A percentile compares a stretch with the other conserved stretches of the same genome.
phyloP scores from a whole-genome alignment of 2,888 invertebrate genomes.

The Himalopsyche tibetana region DNA sequence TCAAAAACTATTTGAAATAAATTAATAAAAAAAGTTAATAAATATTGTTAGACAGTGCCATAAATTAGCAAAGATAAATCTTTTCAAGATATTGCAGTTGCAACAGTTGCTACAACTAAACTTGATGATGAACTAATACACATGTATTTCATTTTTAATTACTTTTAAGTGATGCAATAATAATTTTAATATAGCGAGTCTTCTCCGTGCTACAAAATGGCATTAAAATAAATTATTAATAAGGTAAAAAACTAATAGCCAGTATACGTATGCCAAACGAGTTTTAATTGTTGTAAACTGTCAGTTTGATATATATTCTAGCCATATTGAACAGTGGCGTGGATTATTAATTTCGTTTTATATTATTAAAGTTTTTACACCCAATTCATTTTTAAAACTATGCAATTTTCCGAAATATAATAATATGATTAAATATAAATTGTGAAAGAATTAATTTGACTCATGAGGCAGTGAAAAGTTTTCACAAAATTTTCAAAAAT shows the following conservation, averaged over 20 bases:
- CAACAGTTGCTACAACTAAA: background rate
- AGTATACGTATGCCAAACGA: background rate
- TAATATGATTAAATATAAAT: too few species aligned
- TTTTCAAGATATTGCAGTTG: too few species aligned
- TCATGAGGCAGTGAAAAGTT: too few species aligned
- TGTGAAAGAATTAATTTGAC: too few species aligned
- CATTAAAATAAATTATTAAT: constrained; percentile 30
- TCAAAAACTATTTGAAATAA: too few species aligned
- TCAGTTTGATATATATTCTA: background rate
- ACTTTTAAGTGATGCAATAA: background rate
- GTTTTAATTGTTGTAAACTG: constrained; percentile 9
- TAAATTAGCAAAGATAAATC: too few species aligned
- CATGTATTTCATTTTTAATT: constrained; percentile 12
- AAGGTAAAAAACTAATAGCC: background rate
- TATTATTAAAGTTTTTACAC: too few species aligned
- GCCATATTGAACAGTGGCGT: constrained; percentile 2
- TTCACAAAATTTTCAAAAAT: too few species aligned
- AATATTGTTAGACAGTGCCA: too few species aligned
- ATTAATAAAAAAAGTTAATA: too few species aligned
- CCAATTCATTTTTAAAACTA: too few species aligned
- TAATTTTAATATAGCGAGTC: background rate
- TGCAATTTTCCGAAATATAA: too few species aligned
- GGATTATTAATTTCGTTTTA: background rate
- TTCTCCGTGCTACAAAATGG: background rate
- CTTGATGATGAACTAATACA: background rate